Conservation (phyloP, 2,113 vertebrate species). For the Sakesphorus luctuosus region DNA sequence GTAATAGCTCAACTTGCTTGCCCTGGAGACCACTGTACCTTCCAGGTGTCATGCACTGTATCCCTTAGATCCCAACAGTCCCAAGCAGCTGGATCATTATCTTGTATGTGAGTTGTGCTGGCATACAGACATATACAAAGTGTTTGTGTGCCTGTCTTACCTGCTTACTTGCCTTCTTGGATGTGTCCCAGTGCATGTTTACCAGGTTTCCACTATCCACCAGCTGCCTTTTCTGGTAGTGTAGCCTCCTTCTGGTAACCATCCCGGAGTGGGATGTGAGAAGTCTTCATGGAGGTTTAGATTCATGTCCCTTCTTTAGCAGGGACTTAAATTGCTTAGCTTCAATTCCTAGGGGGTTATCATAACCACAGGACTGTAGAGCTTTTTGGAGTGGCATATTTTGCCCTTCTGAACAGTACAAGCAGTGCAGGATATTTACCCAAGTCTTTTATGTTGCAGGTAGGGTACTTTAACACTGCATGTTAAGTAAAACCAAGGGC, state of each 20-base stretch:
- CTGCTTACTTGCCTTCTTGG: not conserved
- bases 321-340: not conserved
- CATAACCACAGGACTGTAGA: not conserved
- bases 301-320: not conserved
- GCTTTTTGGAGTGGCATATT: not conserved
- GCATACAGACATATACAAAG: not conserved
- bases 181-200: not conserved
- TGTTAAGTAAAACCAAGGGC: not conserved
- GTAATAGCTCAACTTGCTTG: not conserved
- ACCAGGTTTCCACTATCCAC: not conserved
- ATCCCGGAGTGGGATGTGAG: not conserved
- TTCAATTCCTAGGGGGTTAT: not conserved
- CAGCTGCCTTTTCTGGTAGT: not conserved
- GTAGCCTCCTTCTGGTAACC: not conserved
- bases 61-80: accelerated
- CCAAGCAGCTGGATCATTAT: not conserved
- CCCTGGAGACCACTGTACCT: not conserved
- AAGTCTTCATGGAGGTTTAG: not conserved
- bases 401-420: not conserved
- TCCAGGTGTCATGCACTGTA: not conserved
- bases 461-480: not conserved
- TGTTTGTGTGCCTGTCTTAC: not conserved
- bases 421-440: not conserved
- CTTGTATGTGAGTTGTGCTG: not conserved
- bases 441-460: not conserved